phyloP scores from a whole-genome alignment of 2,797 vertebrate genomes.

The Forpus xanthops region DNA sequence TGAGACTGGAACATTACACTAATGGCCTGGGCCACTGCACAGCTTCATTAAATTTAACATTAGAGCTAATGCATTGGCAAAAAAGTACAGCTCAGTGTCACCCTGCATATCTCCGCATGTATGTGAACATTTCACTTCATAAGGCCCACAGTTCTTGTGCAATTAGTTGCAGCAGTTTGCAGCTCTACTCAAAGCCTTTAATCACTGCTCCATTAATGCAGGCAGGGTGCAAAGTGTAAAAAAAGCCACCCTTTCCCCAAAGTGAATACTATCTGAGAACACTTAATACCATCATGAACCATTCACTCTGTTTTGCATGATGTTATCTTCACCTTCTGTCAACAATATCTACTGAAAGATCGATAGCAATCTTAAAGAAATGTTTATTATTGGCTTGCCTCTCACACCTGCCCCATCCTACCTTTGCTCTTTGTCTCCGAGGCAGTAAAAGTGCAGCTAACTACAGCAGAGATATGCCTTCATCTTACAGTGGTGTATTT shows the following conservation, averaged over 20 bases:
- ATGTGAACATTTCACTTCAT: accelerated
- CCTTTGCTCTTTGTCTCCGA: conserved; percentile 73
- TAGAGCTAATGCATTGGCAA: not conserved
- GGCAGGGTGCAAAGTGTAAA: not conserved
- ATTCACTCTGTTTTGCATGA: not conserved
- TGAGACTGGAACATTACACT: not conserved
- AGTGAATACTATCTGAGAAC: not conserved
- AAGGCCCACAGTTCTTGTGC: not conserved
- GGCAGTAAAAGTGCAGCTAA: conserved; percentile 23
- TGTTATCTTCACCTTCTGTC: conserved; percentile 48
- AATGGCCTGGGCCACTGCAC: not conserved
- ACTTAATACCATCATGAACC: not conserved
- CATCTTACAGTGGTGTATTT: not conserved
- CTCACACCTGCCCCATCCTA: conserved; percentile 80
- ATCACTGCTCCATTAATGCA: not conserved
- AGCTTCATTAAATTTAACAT: not conserved
- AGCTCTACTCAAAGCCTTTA: not conserved
- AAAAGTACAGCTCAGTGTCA: not conserved
- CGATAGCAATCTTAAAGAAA: conserved; percentile 52
- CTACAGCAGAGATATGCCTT: not conserved
- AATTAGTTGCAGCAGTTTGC: not conserved
- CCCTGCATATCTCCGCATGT: not conserved
- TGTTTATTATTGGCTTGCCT: conserved; percentile 63
- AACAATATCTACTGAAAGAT: conserved; percentile 63
- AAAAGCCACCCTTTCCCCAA: not conserved